Base-by-base conservation (phyloP, 2,888 invertebrate species). In the Apodemia mormo region DNA sequence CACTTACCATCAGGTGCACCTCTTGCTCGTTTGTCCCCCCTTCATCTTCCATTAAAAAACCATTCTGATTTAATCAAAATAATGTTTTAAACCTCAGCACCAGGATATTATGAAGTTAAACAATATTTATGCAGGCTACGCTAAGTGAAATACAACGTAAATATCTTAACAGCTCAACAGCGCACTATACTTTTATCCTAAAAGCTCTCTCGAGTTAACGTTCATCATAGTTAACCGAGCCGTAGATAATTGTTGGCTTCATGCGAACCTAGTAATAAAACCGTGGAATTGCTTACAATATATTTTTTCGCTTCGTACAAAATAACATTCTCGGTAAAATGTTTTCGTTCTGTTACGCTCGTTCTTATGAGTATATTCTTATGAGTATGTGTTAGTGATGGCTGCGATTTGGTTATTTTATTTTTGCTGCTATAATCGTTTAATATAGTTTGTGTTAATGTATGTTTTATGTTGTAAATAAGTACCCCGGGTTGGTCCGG, bases 161-260 rank as follows among this genome's bases (percentile, higher is more conserved):
- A 69, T 69, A 69, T 65, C 65, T 65, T 49, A 69, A 54, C 65
- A 65, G 69, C 69, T 56, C 69, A 64, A 40, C 54, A 49, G 30
- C 69, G 37, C 65, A 66, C 68, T 67, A 68, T 68, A 71, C 71
- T 71, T 66, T 71, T 70, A 71, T 69, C 69, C 70, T 69, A 66
- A 72, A 72, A 74, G 74, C 74, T 71, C 73, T 72, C 68, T 66
- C 58, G 58, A 70, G 72, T 72, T 72, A 70, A 72, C 71, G 70
- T 72, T 68, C 68, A 70, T 72, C 72, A 70, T 72, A 74, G 69
- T 72, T 70, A 72, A 70, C 69, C 58, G 68, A 45, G 45, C 33
- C 66, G 40, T n/a, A 66, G 66, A 69, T 69, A 69, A 69, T 69
- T 69, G 65, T 69, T 69, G 54, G 54, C 65, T 69, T 69, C 65